Conservation (phyloP, 2,113 vertebrate genomes). For the Rattus rattus region DNA sequence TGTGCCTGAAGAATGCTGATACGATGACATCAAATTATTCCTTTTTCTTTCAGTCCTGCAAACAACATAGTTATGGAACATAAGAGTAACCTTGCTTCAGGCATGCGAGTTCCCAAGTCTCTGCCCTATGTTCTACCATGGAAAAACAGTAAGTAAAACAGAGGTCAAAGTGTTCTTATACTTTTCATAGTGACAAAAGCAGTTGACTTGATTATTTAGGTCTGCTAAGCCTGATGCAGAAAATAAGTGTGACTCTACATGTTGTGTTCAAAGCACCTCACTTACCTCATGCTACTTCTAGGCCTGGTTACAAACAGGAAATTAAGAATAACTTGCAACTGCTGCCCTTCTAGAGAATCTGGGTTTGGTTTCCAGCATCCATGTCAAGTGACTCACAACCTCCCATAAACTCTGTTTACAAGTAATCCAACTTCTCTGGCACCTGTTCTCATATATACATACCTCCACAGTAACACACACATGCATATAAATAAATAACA, state of each 20-base stretch:
- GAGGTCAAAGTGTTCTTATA: background rate
- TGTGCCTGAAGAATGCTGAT: slow-evolving; percentile 55
- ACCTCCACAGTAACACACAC: background rate
- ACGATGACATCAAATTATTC: slow-evolving; percentile 20
- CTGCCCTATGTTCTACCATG: slow-evolving; percentile 83
- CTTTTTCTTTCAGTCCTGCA: slow-evolving; percentile 71
- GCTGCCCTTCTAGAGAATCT: background rate
- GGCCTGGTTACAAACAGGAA: slow-evolving; percentile 28
- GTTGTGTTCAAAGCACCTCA: slow-evolving; percentile 1
- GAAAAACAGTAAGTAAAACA: slow-evolving; percentile 84
- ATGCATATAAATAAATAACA: background rate
- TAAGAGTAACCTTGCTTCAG: slow-evolving; percentile 82
- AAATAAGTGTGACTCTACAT: background rate
- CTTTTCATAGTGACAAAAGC: background rate
- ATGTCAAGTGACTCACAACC: background rate
- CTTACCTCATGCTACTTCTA: background rate
- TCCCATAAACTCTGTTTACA: background rate
- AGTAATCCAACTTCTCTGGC: background rate
- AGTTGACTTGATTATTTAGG: slow-evolving; percentile 51
- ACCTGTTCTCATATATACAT: background rate
- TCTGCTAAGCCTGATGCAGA: background rate
- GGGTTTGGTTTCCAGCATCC: background rate
- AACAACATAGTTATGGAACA: slow-evolving; percentile 74
- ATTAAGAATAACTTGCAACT: slow-evolving; percentile 28
- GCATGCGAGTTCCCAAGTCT: slow-evolving; percentile 83